Evolutionary conservation across 2,797 vertebrate genomes (phyloP).

Genomic region (Dryobates pubescens): DNA sequence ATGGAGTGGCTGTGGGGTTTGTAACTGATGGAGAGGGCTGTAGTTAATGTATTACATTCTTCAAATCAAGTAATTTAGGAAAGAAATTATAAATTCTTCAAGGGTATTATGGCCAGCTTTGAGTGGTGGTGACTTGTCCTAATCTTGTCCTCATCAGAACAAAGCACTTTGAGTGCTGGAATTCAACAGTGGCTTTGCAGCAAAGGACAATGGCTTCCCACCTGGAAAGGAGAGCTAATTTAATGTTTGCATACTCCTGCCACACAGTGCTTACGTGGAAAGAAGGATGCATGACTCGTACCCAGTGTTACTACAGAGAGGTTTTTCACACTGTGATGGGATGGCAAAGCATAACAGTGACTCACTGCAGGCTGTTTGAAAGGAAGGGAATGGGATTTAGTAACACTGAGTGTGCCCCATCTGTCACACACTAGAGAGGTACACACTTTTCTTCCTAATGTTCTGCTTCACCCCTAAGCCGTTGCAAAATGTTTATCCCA

Average conservation of each 20-base stretch:
- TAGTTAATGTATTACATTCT: background rate
- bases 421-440: background rate
- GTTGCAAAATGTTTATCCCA: background rate
- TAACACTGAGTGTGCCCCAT: background rate
- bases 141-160: background rate
- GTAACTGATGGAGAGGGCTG: background rate
- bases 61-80: background rate
- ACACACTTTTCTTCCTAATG: background rate
- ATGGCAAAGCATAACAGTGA: conserved; percentile 27
- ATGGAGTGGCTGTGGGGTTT: background rate
- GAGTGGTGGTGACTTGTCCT: background rate
- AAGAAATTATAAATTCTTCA: background rate
- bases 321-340: background rate
- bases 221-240: background rate
- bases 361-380: conserved; percentile 22
- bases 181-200: background rate
- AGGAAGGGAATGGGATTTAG: background rate
- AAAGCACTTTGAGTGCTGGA: background rate
- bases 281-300: background rate
- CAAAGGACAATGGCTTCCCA: background rate
- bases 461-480: background rate
- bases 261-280: background rate
- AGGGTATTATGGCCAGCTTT: background rate
- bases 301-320: conserved; percentile 6
- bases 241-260: background rate